A percentile compares a stretch with the other conserved stretches of the same genome.
Evolutionary conservation across 2,888 invertebrate species (phyloP).

Genomic region (Himalopsyche kuldschensis): DNA sequence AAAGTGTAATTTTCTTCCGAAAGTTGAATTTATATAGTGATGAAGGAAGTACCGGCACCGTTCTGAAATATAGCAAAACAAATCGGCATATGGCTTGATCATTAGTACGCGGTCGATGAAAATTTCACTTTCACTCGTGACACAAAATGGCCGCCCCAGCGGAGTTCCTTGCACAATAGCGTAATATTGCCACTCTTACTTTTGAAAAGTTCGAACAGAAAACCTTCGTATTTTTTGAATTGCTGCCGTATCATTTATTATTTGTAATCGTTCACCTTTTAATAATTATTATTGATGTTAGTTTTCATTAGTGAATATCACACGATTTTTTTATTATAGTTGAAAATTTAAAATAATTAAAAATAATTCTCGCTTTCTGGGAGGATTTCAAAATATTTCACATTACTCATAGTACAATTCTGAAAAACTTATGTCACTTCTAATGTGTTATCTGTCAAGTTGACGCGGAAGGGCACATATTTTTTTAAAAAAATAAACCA

Average conservation of each 20-base stretch:
- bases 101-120: slow-evolving; percentile 5
- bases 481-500: too few species aligned
- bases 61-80: neutral
- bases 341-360: too few species aligned
- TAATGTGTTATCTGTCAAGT: too few species aligned
- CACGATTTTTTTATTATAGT: too few species aligned
- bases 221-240: neutral
- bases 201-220: slow-evolving; percentile 14
- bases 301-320: neutral
- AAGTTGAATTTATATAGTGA: neutral
- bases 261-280: neutral
- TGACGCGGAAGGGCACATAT: too few species aligned
- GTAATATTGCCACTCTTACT: slow-evolving; percentile 33
- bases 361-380: too few species aligned
- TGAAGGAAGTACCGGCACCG: neutral
- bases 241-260: neutral
- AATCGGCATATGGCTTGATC: neutral
- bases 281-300: neutral
- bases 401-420: too few species aligned
- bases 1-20: neutral
- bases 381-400: too few species aligned
- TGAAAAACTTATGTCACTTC: too few species aligned
- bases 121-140: slow-evolving; percentile 35
- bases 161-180: slow-evolving; percentile 33
- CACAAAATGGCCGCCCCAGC: slow-evolving; percentile 15